Conservation (phyloP, 2,888 invertebrate genomes). For the Agonopterix arenella region DNA sequence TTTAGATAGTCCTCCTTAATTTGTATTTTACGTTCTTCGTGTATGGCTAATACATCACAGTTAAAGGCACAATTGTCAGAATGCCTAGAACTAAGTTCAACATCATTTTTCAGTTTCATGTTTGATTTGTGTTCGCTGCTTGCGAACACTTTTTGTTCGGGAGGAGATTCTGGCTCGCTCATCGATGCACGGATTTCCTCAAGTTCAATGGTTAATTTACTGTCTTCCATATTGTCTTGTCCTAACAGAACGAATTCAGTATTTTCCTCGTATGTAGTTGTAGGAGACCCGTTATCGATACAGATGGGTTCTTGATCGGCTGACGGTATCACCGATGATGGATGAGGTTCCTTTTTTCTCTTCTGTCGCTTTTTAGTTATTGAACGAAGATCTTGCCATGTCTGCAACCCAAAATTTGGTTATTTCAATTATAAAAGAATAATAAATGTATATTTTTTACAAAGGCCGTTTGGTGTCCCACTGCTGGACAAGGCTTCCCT, state of each 20-base stretch:
- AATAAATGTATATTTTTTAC: no score
- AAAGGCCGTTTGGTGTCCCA: no score
- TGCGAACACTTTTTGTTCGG: slow-evolving; percentile 44
- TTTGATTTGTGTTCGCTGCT: slow-evolving; percentile 21
- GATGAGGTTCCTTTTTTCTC: slow-evolving; percentile 34
- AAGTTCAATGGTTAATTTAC: slow-evolving; percentile 27
- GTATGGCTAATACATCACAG: slow-evolving; percentile 50
- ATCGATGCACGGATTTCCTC: slow-evolving; percentile 28
- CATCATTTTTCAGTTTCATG: slow-evolving; percentile 23
- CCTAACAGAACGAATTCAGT: slow-evolving; percentile 44
- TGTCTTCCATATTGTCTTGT: slow-evolving; percentile 28
- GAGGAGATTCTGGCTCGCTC: slow-evolving; percentile 45
- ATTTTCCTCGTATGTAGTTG: slow-evolving; percentile 31
- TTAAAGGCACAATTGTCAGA: slow-evolving; percentile 45
- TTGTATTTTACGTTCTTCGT: slow-evolving; percentile 52
- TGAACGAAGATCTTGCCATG: slow-evolving; percentile 62
- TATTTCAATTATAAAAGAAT: no score
- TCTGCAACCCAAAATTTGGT: slow-evolving; percentile 33
- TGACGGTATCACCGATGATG: slow-evolving; percentile 29
- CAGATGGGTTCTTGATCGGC: slow-evolving; percentile 51
- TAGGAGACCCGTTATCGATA: slow-evolving; percentile 36
- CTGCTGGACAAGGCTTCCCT: no score
- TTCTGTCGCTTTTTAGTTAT: slow-evolving; percentile 48
- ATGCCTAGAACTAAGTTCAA: slow-evolving; percentile 23
- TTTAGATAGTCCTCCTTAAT: slow-evolving; percentile 61